Evolutionary conservation across 2,888 invertebrate species (phyloP).

Genomic region (Drepanosiphum platanoidis): DNA sequence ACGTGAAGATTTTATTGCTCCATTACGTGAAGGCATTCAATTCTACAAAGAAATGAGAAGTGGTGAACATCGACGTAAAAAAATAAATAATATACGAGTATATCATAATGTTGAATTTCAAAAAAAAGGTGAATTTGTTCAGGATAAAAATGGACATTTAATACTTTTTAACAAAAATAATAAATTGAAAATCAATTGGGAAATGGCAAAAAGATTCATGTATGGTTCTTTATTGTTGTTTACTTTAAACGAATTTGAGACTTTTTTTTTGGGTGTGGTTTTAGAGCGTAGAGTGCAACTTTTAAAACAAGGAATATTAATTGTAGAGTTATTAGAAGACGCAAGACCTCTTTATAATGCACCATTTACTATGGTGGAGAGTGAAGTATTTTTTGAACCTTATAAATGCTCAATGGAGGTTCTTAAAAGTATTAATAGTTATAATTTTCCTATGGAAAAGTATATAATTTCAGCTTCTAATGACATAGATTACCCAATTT

Average conservation of each 20-base stretch:
- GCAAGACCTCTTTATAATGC: conserved; percentile 8
- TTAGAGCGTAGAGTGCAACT: conserved; percentile 69
- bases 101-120: conserved; percentile 69
- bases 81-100: conserved; percentile 73
- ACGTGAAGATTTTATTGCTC: conserved; percentile 81
- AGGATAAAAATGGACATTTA: conserved; percentile 64
- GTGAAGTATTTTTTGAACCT: conserved; percentile 83
- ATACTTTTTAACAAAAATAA: conserved; percentile 62
- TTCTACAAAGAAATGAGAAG: conserved; percentile 28
- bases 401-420: conserved; percentile 79
- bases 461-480: conserved; percentile 73
- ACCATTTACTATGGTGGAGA: conserved; percentile 69
- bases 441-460: conserved; percentile 75
- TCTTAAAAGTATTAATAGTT: conserved; percentile 71
- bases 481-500: conserved; percentile 67
- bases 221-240: conserved; percentile 81
- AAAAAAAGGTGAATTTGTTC: conserved; percentile 52
- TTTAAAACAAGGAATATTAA: conserved; percentile 45
- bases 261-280: conserved; percentile 77
- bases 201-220: conserved; percentile 73
- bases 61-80: conserved; percentile 18
- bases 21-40: conserved; percentile 74
- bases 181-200: conserved; percentile 67
- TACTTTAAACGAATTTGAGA: conserved; percentile 76
- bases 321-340: conserved; percentile 33